Evolutionary conservation across 2,888 invertebrate species (phyloP).

Genomic region (Platycnemis pennipes): DNA sequence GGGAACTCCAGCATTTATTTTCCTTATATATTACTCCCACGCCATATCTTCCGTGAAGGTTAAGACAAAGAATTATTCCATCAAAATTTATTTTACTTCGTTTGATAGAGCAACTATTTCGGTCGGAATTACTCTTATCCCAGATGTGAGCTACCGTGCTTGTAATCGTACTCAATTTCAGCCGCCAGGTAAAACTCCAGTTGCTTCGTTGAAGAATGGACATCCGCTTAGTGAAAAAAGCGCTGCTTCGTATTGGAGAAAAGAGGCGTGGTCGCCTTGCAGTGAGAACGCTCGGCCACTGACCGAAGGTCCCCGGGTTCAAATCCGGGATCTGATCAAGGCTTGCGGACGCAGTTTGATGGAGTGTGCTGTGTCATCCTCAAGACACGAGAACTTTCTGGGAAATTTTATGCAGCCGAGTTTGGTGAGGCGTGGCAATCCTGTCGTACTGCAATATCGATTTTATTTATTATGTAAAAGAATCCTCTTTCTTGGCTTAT

Average conservation of each 20-base stretch:
- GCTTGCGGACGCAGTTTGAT: background rate
- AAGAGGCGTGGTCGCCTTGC: background rate
- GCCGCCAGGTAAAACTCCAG: too few species aligned
- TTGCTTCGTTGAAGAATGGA: too few species aligned
- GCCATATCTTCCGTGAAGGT: too few species aligned
- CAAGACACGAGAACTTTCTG: background rate
- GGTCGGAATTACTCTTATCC: too few species aligned
- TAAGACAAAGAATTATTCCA: too few species aligned
- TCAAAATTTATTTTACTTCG: too few species aligned
- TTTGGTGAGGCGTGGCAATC: background rate
- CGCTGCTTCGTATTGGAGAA: background rate
- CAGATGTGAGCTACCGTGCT: too few species aligned
- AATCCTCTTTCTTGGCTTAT: background rate
- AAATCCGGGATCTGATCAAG: background rate
- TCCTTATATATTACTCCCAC: too few species aligned
- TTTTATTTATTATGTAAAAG: background rate
- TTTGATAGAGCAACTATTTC: too few species aligned
- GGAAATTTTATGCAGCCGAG: background rate
- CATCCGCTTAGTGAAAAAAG: background rate
- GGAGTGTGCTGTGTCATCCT: background rate
- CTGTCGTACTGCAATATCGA: background rate
- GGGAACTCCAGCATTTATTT: too few species aligned
- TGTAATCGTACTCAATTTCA: too few species aligned
- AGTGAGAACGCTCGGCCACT: background rate
- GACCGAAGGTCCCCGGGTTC: background rate